A percentile compares a stretch with the other conserved stretches of the same genome.
These are phyloP conservation scores for Pseudachorutes palmiensis DNA, from an alignment of 1,140 invertebrate genomes.

Conservation along the genomic window DNA sequence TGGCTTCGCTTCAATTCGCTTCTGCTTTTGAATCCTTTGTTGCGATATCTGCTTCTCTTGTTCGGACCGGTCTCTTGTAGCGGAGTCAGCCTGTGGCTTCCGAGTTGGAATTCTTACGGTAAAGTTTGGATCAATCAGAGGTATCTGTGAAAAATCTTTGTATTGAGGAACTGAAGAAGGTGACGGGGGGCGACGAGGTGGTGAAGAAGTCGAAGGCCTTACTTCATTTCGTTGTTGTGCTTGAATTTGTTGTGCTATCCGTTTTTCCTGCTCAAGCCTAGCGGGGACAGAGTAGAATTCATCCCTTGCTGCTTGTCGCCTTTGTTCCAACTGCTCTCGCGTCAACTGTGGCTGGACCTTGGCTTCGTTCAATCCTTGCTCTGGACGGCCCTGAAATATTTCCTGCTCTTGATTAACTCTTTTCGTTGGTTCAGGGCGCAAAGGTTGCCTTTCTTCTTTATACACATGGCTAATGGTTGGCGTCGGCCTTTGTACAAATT, in stretches of 20 bases:
- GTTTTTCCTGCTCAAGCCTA: conserved; percentile 1
- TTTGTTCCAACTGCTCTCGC: conserved; percentile 6
- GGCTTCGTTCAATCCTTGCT: neutral
- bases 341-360: neutral
- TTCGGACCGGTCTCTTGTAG: too few species aligned
- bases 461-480: too few species aligned
- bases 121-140: too few species aligned
- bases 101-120: too few species aligned
- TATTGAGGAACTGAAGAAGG: neutral
- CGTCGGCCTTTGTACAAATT: neutral
- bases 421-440: neutral
- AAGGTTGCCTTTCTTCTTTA: too few species aligned
- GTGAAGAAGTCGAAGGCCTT: conserved; percentile 3
- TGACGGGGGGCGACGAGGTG: neutral
- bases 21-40: too few species aligned
- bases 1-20: too few species aligned
- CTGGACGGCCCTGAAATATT: neutral
- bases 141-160: too few species aligned
- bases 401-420: neutral
- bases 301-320: neutral
- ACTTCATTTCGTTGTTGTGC: conserved; percentile 15
- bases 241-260: neutral
- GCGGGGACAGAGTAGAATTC: conserved; percentile 7
- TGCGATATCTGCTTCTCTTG: too few species aligned
- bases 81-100: too few species aligned